Conservation (phyloP, 2,888 invertebrate genomes). For the Sialis fuliginosa region DNA sequence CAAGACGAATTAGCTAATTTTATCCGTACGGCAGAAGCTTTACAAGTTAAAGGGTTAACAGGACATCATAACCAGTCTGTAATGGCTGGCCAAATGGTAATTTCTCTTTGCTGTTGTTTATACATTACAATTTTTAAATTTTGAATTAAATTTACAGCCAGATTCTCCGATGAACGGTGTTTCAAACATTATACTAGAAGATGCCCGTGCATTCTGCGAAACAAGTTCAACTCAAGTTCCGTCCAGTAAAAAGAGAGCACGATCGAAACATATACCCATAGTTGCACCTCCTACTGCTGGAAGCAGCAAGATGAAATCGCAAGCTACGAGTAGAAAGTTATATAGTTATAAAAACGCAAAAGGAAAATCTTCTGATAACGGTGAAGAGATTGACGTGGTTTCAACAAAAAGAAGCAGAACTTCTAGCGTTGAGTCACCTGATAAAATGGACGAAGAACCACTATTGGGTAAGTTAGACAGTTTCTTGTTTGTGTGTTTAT, state of each 20-base stretch:
- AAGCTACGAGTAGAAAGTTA: too few relatives aligned
- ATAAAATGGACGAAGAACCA: slow-evolving; percentile 1
- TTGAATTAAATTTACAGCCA: background rate
- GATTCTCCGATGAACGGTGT: background rate
- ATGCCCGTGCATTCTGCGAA: background rate
- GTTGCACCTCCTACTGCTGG: background rate
- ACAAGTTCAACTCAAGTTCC: background rate
- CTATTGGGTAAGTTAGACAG: too few relatives aligned
- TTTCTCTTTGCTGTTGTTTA: background rate
- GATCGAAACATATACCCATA: background rate
- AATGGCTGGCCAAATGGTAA: too few relatives aligned
- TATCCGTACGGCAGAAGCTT: slow-evolving; percentile 3
- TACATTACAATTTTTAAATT: background rate
- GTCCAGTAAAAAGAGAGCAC: background rate
- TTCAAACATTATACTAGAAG: background rate
- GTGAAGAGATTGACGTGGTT: background rate
- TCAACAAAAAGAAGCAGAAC: background rate
- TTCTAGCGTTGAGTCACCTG: background rate
- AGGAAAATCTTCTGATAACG: background rate
- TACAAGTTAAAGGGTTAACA: slow-evolving; percentile 3
- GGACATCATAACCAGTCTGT: background rate
- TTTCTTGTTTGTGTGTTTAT: background rate
- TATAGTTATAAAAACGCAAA: too few relatives aligned
- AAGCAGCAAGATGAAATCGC: background rate
- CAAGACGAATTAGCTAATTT: slow-evolving; percentile 4